Conservation (phyloP, 2,888 invertebrate genomes). For the Lypha dubia region DNA sequence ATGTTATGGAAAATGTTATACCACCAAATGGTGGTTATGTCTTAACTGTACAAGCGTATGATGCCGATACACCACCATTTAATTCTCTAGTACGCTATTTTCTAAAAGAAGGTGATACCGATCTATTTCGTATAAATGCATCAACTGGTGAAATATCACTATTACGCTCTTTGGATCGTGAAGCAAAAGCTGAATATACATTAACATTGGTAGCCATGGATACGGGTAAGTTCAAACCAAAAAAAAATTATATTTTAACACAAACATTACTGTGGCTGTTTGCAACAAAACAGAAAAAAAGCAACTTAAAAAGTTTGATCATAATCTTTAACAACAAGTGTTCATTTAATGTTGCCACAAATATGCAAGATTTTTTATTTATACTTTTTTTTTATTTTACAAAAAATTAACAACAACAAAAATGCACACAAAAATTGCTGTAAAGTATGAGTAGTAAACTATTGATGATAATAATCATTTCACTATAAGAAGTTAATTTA, state of each 20-base stretch:
- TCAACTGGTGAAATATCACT: constrained; percentile 95
- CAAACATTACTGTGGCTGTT: not conserved
- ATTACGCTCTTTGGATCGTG: constrained; percentile 92
- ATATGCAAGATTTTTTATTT: constrained; percentile 56
- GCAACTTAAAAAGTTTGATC: constrained; percentile 42
- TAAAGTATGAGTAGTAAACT: constrained; percentile 70
- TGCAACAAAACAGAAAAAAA: constrained; percentile 11
- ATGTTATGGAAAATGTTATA: constrained; percentile 96
- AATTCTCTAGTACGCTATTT: constrained; percentile 96
- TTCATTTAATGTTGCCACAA: constrained; percentile 64
- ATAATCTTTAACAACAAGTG: constrained; percentile 71
- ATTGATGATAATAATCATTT: constrained; percentile 71
- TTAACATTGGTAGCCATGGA: constrained; percentile 96
- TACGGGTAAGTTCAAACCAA: constrained; percentile 91
- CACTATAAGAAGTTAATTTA: constrained; percentile 71
- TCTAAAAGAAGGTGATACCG: constrained; percentile 95
- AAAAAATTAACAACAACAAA: too few relatives aligned
- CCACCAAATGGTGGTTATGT: constrained; percentile 92
- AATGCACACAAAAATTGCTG: constrained; percentile 42
- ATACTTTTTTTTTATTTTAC: not conserved
- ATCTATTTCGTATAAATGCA: constrained; percentile 95
- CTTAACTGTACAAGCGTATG: constrained; percentile 92
- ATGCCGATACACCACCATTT: constrained; percentile 95
- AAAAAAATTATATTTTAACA: constrained; percentile 46
- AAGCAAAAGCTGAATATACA: constrained; percentile 92